phyloP scores from a whole-genome alignment of 2,797 vertebrate species.

The Sphenodon punctatus region DNA sequence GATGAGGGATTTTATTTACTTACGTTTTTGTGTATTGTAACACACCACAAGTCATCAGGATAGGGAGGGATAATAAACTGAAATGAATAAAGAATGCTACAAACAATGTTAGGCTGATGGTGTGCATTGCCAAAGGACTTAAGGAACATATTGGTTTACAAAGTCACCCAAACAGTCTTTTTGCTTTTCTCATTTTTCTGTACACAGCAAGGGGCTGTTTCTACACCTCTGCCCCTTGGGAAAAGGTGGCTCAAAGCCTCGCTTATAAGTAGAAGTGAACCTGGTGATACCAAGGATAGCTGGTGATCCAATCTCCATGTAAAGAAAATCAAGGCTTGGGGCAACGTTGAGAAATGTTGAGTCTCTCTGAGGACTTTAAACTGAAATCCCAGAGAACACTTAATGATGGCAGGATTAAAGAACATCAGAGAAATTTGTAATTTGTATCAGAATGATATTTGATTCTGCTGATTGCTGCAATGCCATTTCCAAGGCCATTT shows the following conservation, averaged over 20 bases:
- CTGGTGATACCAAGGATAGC: background rate
- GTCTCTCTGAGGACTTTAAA: background rate
- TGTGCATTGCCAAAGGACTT: background rate
- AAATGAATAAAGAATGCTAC: too few species aligned
- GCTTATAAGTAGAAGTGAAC: background rate
- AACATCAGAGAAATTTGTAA: background rate
- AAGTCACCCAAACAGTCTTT: background rate
- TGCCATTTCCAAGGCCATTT: background rate
- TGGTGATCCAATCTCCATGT: background rate
- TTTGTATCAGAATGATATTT: too few species aligned
- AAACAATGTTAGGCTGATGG: too few species aligned
- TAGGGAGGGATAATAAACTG: too few species aligned
- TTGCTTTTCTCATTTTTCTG: background rate
- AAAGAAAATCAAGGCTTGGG: background rate
- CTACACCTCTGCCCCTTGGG: background rate
- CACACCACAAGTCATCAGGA: too few species aligned
- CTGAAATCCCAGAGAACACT: background rate
- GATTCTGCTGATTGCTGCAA: background rate
- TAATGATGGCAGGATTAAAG: background rate
- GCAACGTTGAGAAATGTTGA: background rate
- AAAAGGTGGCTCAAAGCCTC: background rate
- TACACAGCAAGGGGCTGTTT: too few species aligned
- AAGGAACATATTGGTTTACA: rapidly evolving
- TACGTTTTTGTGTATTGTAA: too few species aligned
- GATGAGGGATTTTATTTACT: too few species aligned